Evolutionary conservation across 2,113 vertebrate genomes (phyloP), one percentile per base, ranked within the genome.

Genomic region (Tyto alba): DNA sequence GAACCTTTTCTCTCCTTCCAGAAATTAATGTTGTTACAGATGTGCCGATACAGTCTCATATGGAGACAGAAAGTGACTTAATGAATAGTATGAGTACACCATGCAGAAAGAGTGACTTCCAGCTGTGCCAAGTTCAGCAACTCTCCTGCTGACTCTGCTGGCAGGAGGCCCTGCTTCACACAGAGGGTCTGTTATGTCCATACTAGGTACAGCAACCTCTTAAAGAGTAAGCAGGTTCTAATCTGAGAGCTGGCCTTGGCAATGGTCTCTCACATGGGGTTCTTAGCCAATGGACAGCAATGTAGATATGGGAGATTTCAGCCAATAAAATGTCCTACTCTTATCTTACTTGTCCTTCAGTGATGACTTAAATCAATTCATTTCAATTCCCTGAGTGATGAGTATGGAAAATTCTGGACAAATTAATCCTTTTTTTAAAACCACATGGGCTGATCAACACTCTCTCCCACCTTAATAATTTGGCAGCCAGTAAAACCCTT

Each of bases 401-500:
- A 3, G 1, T 11, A 13, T 47, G 6, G 11, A 32, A 13, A 57
- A 25, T 41, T 73, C 53, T 36, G 14, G 20, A 59, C 3, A 36
- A 87, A 50, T 79, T 29, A 22, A 22, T 43, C 40, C 8, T 55
- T 5, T 76, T n/a, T 63, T 48, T 89, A 53, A 76, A 90, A 56
- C 3, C 1, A 2, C 11, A 15, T 0, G 5, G 27, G 4, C 3
- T 79, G 11, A 1, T 40, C 26, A 40, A 2, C 13, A 30, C 40
- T 48, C 3, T 66, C 16, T 68, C 21, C 15, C 7, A 53, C 17
- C 2, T 29, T 48, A 66, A 56, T 6, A 30, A 1, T 38, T 62
- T 5, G 2, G 3, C 9, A 83, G 18, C 6, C 11, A 41, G 16
- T 21, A 27, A 85, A 94, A 45, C 4, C 4, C 47, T 77, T 15